phyloP scores from a whole-genome alignment of 2,888 invertebrate genomes.

The Adela reaumurella region DNA sequence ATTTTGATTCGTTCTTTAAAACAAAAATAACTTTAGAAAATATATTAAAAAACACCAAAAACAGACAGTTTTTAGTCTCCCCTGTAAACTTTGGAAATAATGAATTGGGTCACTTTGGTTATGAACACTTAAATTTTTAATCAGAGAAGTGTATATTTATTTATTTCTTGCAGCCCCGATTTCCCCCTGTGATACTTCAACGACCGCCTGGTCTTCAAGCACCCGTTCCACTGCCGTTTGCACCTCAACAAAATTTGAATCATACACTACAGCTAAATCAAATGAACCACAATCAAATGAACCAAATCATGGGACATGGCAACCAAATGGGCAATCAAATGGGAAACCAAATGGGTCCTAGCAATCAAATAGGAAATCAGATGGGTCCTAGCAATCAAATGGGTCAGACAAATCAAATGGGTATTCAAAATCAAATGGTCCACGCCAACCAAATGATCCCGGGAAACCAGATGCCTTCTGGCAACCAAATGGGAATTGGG shows the following conservation, averaged over 20 bases:
- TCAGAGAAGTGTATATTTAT: too few species aligned
- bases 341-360: slow-evolving; percentile 1
- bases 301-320: slow-evolving; percentile 24
- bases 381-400: slow-evolving; percentile 14
- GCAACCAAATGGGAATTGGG: neutral
- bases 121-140: too few species aligned
- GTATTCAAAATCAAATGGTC: too few species aligned
- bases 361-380: too few species aligned
- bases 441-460: slow-evolving; percentile 28
- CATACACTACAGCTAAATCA: slow-evolving; percentile 25
- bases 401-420: slow-evolving; percentile 14
- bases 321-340: slow-evolving; percentile 15
- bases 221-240: slow-evolving; percentile 38
- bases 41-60: too few species aligned
- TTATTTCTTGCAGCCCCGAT: slow-evolving; percentile 32
- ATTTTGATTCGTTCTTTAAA: too few species aligned
- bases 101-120: slow-evolving; percentile 10
- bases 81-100: too few species aligned
- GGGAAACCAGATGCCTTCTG: slow-evolving; percentile 14
- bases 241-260: slow-evolving; percentile 25
- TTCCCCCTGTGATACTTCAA: slow-evolving; percentile 43
- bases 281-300: slow-evolving; percentile 22
- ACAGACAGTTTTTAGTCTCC: neutral
- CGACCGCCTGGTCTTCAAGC: slow-evolving; percentile 42
- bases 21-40: too few species aligned